Conservation (phyloP, 1,140 invertebrate species). For the Aphaenogaster rudis region DNA sequence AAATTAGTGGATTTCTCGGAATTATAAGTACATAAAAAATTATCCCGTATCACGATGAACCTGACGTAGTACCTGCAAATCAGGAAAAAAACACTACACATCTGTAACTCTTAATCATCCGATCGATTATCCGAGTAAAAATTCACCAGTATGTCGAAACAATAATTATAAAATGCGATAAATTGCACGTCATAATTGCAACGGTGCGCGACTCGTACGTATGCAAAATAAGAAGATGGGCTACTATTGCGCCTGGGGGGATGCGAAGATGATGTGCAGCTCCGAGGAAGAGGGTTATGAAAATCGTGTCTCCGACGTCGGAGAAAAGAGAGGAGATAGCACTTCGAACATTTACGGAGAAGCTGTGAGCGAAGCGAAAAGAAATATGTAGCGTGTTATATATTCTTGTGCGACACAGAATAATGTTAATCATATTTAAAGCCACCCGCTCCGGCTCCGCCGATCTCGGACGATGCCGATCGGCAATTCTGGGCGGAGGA, state of each 20-base stretch:
- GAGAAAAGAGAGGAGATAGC: constrained; percentile 50
- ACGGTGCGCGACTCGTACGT: neutral
- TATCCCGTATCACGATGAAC: neutral
- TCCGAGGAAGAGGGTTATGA: constrained; percentile 79
- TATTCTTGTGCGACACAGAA: neutral
- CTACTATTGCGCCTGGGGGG: constrained; percentile 70
- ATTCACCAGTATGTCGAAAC: constrained; percentile 47
- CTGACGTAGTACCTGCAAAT: constrained; percentile 1
- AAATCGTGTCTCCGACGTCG: constrained; percentile 37
- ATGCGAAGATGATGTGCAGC: constrained; percentile 70
- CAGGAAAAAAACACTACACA: constrained; percentile 58
- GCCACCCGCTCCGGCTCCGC: constrained; percentile 41
- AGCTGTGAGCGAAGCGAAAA: constrained; percentile 71
- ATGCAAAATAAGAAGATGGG: constrained; percentile 66
- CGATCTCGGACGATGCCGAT: constrained; percentile 76
- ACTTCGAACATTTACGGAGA: constrained; percentile 47
- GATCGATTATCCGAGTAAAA: constrained; percentile 43
- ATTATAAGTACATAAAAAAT: neutral
- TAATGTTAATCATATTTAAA: constrained; percentile 50
- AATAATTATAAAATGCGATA: constrained; percentile 18
- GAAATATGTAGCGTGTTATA: neutral
- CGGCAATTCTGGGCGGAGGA: constrained; percentile 81
- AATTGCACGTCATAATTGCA: neutral
- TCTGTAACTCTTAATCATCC: neutral
- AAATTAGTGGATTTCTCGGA: neutral